phyloP scores from a whole-genome alignment of 1,140 invertebrate genomes.

The Nilaparvata lugens region DNA sequence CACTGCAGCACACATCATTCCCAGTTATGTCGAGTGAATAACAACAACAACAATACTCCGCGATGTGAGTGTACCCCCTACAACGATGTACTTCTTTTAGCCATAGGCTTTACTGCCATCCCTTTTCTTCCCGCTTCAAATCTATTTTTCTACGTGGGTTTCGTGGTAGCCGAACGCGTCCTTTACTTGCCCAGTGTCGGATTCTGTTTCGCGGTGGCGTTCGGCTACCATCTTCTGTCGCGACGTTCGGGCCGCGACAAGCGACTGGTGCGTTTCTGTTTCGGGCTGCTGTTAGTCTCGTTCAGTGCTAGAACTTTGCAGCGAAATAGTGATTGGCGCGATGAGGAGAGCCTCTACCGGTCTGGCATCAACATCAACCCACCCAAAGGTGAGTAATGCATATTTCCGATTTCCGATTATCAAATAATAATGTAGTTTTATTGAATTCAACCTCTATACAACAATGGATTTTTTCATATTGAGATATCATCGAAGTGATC shows the following conservation, averaged over 20 bases:
- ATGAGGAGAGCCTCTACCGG: conserved; percentile 86
- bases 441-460: too few species aligned
- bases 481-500: too few species aligned
- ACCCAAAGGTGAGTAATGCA: conserved; percentile 94
- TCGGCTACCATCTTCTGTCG: conserved; percentile 41
- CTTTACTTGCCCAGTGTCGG: conserved; percentile 94
- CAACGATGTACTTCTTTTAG: conserved; percentile 15
- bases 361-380: conserved; percentile 89
- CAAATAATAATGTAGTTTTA: background rate
- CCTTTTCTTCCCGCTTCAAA: conserved; percentile 93
- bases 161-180: conserved; percentile 92
- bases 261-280: conserved; percentile 28
- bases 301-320: conserved; percentile 68
- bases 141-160: conserved; percentile 91
- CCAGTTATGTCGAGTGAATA: conserved; percentile 37
- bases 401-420: background rate
- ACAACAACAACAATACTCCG: conserved; percentile 41
- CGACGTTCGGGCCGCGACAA: conserved; percentile 31
- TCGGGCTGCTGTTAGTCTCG: conserved; percentile 48
- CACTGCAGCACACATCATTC: conserved; percentile 32
- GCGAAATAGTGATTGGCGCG: conserved; percentile 82
- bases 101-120: conserved; percentile 65
- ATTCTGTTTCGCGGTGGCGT: conserved; percentile 78
- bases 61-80: conserved; percentile 32
- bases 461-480: too few species aligned